Conservation (phyloP, 2,888 invertebrate genomes). For the Stenchaetothrips biformis region DNA sequence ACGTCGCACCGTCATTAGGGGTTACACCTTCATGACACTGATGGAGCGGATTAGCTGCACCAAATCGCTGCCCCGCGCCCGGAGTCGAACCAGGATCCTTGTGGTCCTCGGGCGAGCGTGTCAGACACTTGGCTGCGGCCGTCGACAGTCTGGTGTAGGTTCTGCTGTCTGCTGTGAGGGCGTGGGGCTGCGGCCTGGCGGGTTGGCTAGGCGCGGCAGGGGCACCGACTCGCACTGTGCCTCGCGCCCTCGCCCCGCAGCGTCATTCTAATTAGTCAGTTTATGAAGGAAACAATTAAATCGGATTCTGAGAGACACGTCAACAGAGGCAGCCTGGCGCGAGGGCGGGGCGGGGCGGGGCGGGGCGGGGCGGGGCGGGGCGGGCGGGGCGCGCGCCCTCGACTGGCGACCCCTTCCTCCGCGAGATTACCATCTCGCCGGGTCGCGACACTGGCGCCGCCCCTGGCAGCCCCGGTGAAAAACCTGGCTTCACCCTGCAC, state of each 20-base stretch:
- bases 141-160: too few relatives aligned
- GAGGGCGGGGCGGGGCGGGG: neutral
- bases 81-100: too few relatives aligned
- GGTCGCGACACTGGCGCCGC: neutral
- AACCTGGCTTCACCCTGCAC: neutral
- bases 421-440: neutral
- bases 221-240: neutral
- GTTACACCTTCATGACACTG: too few relatives aligned
- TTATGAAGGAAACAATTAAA: neutral
- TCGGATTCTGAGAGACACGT: neutral
- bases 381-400: neutral
- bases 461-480: neutral
- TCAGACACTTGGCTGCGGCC: too few relatives aligned
- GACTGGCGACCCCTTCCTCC: neutral
- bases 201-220: neutral
- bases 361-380: neutral
- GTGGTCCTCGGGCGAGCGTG: too few relatives aligned
- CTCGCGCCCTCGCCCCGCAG: neutral
- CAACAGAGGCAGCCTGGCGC: neutral
- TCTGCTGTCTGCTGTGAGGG: too few relatives aligned
- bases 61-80: too few relatives aligned
- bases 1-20: too few relatives aligned
- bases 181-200: neutral
- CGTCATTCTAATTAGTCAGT: neutral
- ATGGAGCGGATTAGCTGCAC: too few relatives aligned